Evolutionary conservation across 2,113 vertebrate genomes (phyloP).

Genomic region (Dicaeum eximium): DNA sequence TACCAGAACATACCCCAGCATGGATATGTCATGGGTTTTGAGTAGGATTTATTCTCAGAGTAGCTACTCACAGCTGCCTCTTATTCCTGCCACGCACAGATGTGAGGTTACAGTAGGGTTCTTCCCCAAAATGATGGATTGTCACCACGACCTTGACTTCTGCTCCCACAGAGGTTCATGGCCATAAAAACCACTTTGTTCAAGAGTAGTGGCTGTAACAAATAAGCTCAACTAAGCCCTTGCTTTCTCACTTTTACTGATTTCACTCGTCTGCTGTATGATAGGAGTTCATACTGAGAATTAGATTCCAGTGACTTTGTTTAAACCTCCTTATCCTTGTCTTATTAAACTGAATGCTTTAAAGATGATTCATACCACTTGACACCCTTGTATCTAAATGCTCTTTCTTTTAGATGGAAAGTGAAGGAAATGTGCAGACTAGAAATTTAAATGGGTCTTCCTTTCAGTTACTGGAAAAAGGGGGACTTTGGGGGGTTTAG

Average conservation of each 20-base stretch:
- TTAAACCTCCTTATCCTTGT: slow-evolving; percentile 75
- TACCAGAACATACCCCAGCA: not conserved
- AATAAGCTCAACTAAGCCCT: slow-evolving; percentile 69
- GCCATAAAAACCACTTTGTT: slow-evolving; percentile 71
- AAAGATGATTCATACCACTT: slow-evolving; percentile 59
- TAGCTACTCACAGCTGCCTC: not conserved
- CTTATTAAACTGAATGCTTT: slow-evolving; percentile 76
- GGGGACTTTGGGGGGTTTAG: not conserved
- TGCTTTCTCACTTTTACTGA: slow-evolving; percentile 70
- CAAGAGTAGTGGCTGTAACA: slow-evolving; percentile 71
- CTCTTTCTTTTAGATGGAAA: not conserved
- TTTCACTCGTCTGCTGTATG: slow-evolving; percentile 61
- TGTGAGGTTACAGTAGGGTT: slow-evolving; percentile 2
- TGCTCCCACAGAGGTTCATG: slow-evolving; percentile 8
- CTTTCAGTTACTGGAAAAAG: not conserved
- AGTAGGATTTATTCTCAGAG: not conserved
- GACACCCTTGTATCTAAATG: not conserved
- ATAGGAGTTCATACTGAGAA: slow-evolving; percentile 66
- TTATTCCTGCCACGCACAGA: not conserved
- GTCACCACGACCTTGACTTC: not conserved
- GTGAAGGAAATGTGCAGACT: not conserved
- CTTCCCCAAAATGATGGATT: slow-evolving; percentile 31
- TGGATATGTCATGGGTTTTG: not conserved
- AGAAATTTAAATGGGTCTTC: not conserved
- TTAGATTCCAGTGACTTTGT: slow-evolving; percentile 43